Percentiles rank a stretch among this genome's conserved stretches.
Conservation (phyloP, 2,888 invertebrate genomes). For the Acrocyrtus sp. region DNA sequence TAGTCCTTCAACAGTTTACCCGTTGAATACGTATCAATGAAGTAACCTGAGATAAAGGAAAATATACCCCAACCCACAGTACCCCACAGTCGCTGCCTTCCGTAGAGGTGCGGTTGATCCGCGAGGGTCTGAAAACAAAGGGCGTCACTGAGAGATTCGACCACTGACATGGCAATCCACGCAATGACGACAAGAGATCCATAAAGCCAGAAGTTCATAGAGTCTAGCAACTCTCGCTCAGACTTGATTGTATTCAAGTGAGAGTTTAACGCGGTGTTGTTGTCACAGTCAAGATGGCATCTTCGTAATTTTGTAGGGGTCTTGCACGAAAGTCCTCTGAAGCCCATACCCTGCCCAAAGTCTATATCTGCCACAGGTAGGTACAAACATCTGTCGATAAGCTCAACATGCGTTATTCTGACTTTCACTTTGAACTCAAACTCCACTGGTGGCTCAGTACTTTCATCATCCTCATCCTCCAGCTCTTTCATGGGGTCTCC, state of each 20-base stretch:
- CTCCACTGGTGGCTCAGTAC: constrained; percentile 1
- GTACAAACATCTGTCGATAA: constrained; percentile 42
- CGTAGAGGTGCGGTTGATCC: constrained; percentile 79
- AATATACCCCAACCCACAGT: constrained; percentile 87
- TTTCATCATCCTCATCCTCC: neutral
- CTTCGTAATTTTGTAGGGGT: constrained; percentile 24
- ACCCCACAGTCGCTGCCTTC: constrained; percentile 88
- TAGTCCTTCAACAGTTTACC: constrained; percentile 77
- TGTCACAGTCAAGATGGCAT: constrained; percentile 57
- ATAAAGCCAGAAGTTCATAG: constrained; percentile 81
- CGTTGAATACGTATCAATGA: constrained; percentile 80
- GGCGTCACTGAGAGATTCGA: constrained; percentile 88
- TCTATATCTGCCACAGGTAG: constrained; percentile 51
- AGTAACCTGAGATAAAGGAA: constrained; percentile 78
- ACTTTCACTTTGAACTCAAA: constrained; percentile 34
- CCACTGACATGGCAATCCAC: constrained; percentile 87
- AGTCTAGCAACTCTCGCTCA: constrained; percentile 56
- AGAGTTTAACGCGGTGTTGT: constrained; percentile 57
- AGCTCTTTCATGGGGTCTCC: neutral
- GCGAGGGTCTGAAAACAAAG: constrained; percentile 87
- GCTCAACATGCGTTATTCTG: constrained; percentile 20
- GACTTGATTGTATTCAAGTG: constrained; percentile 54
- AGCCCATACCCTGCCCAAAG: constrained; percentile 32
- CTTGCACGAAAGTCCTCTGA: constrained; percentile 48
- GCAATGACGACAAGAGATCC: constrained; percentile 79